Evolutionary conservation across 2,113 vertebrate genomes (phyloP).

Genomic region (Lota lota): DNA sequence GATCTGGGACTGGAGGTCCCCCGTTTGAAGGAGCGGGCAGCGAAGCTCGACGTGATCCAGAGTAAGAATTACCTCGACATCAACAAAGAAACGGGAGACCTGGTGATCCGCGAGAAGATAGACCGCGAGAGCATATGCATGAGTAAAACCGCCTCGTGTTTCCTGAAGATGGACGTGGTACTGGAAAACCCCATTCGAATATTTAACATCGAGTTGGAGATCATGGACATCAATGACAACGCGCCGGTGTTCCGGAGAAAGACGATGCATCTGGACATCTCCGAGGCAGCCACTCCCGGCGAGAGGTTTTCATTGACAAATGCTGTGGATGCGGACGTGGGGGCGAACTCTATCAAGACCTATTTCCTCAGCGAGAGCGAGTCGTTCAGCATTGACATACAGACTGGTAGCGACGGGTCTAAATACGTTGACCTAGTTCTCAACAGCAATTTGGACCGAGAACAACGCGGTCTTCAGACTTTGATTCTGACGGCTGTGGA

Average conservation of each 20-base stretch:
- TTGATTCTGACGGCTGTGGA: constrained; percentile 74
- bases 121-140: constrained; percentile 76
- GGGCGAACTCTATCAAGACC: constrained; percentile 74
- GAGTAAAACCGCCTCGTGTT: constrained; percentile 71
- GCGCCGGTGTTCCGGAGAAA: constrained; percentile 74
- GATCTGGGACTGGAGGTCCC: constrained; percentile 72
- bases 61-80: constrained; percentile 75
- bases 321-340: constrained; percentile 78
- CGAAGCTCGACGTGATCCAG: constrained; percentile 71
- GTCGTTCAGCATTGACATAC: constrained; percentile 73
- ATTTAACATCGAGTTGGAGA: constrained; percentile 74
- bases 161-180: constrained; percentile 77
- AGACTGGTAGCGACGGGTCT: constrained; percentile 73
- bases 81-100: constrained; percentile 74
- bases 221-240: constrained; percentile 79
- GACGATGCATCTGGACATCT: constrained; percentile 79
- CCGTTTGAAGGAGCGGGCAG: constrained; percentile 64
- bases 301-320: constrained; percentile 79
- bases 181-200: constrained; percentile 73
- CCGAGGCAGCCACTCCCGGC: constrained; percentile 74
- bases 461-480: constrained; percentile 60
- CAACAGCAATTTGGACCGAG: constrained; percentile 64
- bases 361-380: constrained; percentile 74
- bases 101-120: constrained; percentile 73
- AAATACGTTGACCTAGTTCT: constrained; percentile 77